Percentiles rank a stretch among this genome's conserved stretches.
Evolutionary conservation across 2,888 invertebrate genomes (phyloP).

Genomic region (Aphelenchoides bicaudatus): DNA sequence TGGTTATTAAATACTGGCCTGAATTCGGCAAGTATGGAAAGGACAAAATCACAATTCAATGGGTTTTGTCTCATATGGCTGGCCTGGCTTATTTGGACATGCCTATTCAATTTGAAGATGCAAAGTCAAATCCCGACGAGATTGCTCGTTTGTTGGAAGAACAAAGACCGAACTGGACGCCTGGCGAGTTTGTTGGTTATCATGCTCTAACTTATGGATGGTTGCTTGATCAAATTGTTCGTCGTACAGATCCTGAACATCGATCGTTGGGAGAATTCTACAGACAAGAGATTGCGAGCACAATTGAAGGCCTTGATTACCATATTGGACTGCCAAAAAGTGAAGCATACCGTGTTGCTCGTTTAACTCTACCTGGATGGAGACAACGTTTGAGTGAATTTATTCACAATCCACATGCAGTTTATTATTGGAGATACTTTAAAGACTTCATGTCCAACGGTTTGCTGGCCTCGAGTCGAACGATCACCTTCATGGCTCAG

Average conservation of each 20-base stretch:
- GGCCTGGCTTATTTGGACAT: constrained; percentile 57
- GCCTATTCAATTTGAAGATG: constrained; percentile 42
- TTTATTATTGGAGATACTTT: constrained; percentile 32
- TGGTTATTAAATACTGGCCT: constrained; percentile 61
- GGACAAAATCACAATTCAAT: constrained; percentile 59
- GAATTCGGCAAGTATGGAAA: constrained; percentile 62
- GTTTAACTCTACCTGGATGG: constrained; percentile 34
- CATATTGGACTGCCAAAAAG: constrained; percentile 40
- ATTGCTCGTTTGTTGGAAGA: constrained; percentile 54
- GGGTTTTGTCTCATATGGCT: constrained; percentile 46
- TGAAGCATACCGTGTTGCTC: constrained; percentile 40
- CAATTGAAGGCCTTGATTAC: constrained; percentile 35
- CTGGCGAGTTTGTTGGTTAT: constrained; percentile 52
- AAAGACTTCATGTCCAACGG: constrained; percentile 25
- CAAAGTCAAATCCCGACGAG: constrained; percentile 44
- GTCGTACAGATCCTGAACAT: constrained; percentile 59
- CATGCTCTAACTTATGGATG: constrained; percentile 61
- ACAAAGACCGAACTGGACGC: constrained; percentile 38
- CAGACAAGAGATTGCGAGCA: constrained; percentile 38
- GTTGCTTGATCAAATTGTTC: constrained; percentile 61
- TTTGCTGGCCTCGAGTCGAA: constrained; percentile 5
- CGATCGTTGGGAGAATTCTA: constrained; percentile 58
- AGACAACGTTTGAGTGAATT: constrained; percentile 37
- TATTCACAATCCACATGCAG: constrained; percentile 33
- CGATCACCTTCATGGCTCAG: constrained; percentile 16